phyloP scores from a whole-genome alignment of 2,888 invertebrate genomes.

The Mesodorylaimus sp. region DNA sequence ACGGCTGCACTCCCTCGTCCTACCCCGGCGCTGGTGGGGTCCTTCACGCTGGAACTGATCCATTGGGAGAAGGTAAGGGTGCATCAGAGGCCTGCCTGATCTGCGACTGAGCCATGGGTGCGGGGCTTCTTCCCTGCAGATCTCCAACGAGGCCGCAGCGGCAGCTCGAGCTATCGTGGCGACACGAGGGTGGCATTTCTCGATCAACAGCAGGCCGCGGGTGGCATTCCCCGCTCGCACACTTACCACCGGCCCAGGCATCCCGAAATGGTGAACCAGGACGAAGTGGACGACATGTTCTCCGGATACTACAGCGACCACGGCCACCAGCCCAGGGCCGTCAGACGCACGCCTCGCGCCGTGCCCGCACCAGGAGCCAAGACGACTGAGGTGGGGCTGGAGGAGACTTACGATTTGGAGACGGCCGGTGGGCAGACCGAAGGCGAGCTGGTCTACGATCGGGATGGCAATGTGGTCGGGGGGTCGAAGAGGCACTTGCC shows the following conservation, averaged over 20 bases:
- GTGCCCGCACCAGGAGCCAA: background rate
- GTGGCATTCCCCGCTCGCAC: slow-evolving; percentile 5
- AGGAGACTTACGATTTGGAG: background rate
- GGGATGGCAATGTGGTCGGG: background rate
- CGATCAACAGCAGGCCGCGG: slow-evolving; percentile 9
- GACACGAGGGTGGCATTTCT: background rate
- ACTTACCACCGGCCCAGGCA: background rate
- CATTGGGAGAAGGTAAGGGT: no score
- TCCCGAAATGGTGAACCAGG: slow-evolving; percentile 5
- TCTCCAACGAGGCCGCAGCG: background rate
- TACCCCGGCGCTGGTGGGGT: no score
- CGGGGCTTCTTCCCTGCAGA: no score
- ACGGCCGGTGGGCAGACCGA: background rate
- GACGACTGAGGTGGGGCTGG: background rate
- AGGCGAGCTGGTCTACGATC: background rate
- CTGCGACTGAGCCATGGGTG: no score
- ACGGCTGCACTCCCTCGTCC: no score
- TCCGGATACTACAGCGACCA: slow-evolving; percentile 11
- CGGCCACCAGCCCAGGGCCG: slow-evolving; percentile 3
- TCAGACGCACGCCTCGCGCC: background rate
- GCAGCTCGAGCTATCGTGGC: background rate
- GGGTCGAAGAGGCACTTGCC: slow-evolving; percentile 5
- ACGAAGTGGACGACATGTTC: background rate
- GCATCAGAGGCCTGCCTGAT: no score
- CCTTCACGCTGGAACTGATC: no score